Percentiles rank a stretch among this genome's conserved stretches.
Evolutionary conservation across 2,797 vertebrate species (phyloP).

Genomic region (Cetoscarus ocellatus): DNA sequence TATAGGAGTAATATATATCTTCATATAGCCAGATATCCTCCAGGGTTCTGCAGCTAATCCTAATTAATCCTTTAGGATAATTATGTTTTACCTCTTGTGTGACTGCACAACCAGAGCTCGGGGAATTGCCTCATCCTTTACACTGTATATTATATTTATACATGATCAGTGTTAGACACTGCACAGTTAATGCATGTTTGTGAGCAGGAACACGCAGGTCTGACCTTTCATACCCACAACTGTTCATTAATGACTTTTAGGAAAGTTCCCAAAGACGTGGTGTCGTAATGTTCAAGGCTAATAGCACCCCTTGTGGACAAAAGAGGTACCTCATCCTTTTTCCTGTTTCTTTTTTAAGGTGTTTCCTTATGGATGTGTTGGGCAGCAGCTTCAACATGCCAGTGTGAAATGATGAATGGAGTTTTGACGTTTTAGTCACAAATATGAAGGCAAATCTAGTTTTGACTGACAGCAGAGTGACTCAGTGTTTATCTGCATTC

Average conservation of each 20-base stretch:
- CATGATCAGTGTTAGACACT: constrained; percentile 25
- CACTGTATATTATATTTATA: constrained; percentile 9
- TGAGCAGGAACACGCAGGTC: not conserved
- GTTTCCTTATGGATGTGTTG: too few species aligned
- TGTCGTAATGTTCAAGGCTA: too few species aligned
- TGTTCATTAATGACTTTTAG: too few species aligned
- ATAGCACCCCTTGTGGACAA: too few species aligned
- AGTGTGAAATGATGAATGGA: not conserved
- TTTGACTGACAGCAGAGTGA: constrained; percentile 1
- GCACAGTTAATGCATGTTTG: constrained; percentile 18
- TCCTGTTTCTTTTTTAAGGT: too few species aligned
- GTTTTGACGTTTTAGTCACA: not conserved
- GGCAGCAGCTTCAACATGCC: too few species aligned
- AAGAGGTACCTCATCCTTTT: too few species aligned
- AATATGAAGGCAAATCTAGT: not conserved
- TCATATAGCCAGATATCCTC: constrained; percentile 34
- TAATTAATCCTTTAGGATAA: constrained; percentile 72
- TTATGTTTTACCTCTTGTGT: constrained; percentile 42
- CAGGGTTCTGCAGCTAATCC: constrained; percentile 47
- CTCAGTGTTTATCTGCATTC: constrained; percentile 1
- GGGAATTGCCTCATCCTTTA: constrained; percentile 20
- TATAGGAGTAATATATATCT: constrained; percentile 24
- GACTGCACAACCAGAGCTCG: constrained; percentile 28
- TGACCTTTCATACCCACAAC: constrained; percentile 7
- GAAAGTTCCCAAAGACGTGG: too few species aligned